Base-by-base conservation (phyloP, 2,797 vertebrate genomes). In the Schizothorax lantsangensis region DNA sequence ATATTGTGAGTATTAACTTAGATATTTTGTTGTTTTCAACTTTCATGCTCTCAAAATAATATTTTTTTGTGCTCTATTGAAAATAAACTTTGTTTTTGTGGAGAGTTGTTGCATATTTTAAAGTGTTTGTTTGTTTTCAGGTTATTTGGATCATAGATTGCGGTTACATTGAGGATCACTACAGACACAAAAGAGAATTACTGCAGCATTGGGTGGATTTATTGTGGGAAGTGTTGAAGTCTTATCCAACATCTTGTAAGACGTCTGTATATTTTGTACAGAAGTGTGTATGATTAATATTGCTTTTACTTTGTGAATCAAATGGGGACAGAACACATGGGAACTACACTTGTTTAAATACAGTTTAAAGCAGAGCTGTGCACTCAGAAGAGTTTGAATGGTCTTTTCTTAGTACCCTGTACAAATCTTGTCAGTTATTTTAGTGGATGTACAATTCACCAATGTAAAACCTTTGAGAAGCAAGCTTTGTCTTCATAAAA, bases 1-100 rank as follows among this genome's bases (percentile, higher is more conserved):
- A 96, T 99, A 2, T 57, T 99, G 98, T 99, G 90, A 99, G 98
- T 99, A 91, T 23, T 54, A 2, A 4, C 1, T 11, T 36, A 40
- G 2, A 21, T 12, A 47, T 12, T 17, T 66, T 0, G 0, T 19
- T 19, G 23, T 11, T 52, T 23, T 66, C 23, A 30, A 10, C 43
- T 64, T 66, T 40, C 14, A n/a, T n/a, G 15, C 19, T n/a, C 2
- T 49, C 9, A 47, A 7, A 69, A 26, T 49, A 33, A 6, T 5
- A 1, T 0, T 19, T 19, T 1, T 19, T 49, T 2, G 45, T 83
- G 2, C 49, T 54, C 33, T 6, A 17, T 45, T 77, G 5, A 47
- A 64, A 72, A 19, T 66, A 57, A 72, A 14, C 72, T 30, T 14
- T 45, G 38, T 81, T 49, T 30, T 79, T 79, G 3, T 40, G 12